Conservation (phyloP, 2,888 invertebrate species). For the Epirrhoe tristata region DNA sequence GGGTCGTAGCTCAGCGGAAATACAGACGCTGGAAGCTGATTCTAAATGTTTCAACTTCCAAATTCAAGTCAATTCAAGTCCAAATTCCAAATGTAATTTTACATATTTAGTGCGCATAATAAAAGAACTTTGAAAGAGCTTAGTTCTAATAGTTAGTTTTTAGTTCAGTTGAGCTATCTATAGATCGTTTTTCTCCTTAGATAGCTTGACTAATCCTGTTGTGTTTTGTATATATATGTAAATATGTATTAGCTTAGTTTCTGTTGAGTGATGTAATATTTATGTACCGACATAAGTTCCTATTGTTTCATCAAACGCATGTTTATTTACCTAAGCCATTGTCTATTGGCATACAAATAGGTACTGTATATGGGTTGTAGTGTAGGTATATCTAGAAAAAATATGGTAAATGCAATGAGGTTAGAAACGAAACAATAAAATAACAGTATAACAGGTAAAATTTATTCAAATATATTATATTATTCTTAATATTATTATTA, state of each 20-base stretch:
- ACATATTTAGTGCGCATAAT: too few species aligned
- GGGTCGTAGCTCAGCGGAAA: too few species aligned
- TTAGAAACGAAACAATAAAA: not conserved
- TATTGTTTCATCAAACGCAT: not conserved
- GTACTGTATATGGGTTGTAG: not conserved
- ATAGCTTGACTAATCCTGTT: too few species aligned
- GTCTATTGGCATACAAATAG: not conserved
- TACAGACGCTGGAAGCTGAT: too few species aligned
- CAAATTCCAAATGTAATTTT: too few species aligned
- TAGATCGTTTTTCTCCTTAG: too few species aligned
- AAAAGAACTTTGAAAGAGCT: too few species aligned
- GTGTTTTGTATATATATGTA: too few species aligned
- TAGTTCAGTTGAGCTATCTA: too few species aligned
- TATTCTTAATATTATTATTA: not conserved
- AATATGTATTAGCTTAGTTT: not conserved
- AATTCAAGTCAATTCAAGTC: too few species aligned
- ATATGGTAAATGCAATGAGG: not conserved
- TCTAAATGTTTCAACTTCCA: too few species aligned
- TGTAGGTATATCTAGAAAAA: not conserved
- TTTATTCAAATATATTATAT: not conserved
- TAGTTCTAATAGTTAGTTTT: too few species aligned
- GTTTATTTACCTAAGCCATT: not conserved
- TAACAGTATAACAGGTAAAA: not conserved
- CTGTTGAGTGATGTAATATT: not conserved
- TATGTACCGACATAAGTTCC: not conserved